These are phyloP conservation scores for Bugula neritina DNA, from an alignment of 2,888 invertebrate genomes.

Conservation along the genomic window DNA sequence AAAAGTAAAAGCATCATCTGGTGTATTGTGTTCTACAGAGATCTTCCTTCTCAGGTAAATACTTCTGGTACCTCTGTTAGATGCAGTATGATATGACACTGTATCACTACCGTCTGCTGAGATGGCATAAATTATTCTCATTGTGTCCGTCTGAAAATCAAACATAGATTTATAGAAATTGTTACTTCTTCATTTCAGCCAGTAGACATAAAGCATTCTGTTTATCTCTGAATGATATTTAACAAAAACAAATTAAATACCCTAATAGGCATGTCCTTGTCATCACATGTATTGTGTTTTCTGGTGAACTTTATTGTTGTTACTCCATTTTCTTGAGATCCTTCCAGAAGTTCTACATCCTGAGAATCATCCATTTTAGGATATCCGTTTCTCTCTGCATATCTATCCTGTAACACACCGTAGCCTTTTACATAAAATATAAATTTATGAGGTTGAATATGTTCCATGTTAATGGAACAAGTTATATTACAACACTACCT, in stretches of 20 bases:
- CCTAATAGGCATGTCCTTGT: constrained; percentile 27
- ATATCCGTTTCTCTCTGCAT: constrained; percentile 6
- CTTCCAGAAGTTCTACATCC: constrained; percentile 28
- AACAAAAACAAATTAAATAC: too few relatives aligned
- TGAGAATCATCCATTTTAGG: constrained; percentile 28
- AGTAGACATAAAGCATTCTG: too few relatives aligned
- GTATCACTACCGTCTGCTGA: constrained; percentile 27
- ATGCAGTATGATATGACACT: constrained; percentile 17
- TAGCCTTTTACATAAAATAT: too few relatives aligned
- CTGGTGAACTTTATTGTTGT: constrained; percentile 29
- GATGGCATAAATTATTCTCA: constrained; percentile 28
- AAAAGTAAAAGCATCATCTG: constrained; percentile 24
- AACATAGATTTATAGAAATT: too few relatives aligned
- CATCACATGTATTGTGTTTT: constrained; percentile 28
- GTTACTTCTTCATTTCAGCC: too few relatives aligned
- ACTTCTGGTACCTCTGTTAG: constrained; percentile 27
- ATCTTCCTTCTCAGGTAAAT: constrained; percentile 28
- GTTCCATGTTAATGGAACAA: too few relatives aligned
- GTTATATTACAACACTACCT: constrained; percentile 24
- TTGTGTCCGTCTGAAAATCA: constrained; percentile 20
- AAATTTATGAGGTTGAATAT: too few relatives aligned
- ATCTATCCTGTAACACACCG: constrained; percentile 24
- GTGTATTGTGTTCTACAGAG: not conserved
- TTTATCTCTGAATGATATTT: not conserved
- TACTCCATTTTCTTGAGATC: constrained; percentile 29